Evolutionary conservation across 1,140 invertebrate species (phyloP).

Genomic region (Brachystomella parvula): DNA sequence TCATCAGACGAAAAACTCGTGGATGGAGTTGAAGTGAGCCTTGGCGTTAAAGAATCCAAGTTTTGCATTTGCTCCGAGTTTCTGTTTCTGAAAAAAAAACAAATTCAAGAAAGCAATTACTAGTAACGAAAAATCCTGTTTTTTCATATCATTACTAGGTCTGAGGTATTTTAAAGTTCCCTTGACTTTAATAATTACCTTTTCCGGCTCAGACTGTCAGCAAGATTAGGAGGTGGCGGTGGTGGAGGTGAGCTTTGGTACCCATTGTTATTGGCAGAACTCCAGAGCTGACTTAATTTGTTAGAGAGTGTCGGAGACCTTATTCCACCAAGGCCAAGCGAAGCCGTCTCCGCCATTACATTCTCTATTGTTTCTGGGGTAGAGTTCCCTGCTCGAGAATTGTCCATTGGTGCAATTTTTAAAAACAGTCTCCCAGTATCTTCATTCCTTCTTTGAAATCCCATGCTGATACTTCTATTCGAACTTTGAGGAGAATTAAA

Average conservation of each 20-base stretch:
- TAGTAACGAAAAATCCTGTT: too few species aligned
- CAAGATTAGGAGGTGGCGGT: neutral
- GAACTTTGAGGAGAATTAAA: conserved; percentile 5
- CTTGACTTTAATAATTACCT: neutral
- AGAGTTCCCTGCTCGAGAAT: neutral
- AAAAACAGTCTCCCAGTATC: conserved; percentile 2
- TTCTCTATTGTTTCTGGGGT: neutral
- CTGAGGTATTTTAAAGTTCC: too few species aligned
- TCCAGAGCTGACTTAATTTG: conserved; percentile 1
- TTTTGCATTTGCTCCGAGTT: neutral
- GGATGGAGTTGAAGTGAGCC: neutral
- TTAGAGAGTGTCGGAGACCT: neutral
- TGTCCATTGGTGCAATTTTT: neutral
- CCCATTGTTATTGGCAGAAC: neutral
- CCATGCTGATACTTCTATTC: neutral
- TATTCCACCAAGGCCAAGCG: neutral
- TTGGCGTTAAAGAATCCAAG: too few species aligned
- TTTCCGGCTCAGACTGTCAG: neutral
- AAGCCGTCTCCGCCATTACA: neutral
- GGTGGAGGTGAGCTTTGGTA: neutral
- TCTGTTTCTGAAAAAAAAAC: neutral
- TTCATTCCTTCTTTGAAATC: neutral
- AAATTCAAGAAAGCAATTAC: too few species aligned
- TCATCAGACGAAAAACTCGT: neutral
- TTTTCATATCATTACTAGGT: too few species aligned